Base-by-base conservation (phyloP, 2,113 vertebrate genomes). In the Sula dactylatra region DNA sequence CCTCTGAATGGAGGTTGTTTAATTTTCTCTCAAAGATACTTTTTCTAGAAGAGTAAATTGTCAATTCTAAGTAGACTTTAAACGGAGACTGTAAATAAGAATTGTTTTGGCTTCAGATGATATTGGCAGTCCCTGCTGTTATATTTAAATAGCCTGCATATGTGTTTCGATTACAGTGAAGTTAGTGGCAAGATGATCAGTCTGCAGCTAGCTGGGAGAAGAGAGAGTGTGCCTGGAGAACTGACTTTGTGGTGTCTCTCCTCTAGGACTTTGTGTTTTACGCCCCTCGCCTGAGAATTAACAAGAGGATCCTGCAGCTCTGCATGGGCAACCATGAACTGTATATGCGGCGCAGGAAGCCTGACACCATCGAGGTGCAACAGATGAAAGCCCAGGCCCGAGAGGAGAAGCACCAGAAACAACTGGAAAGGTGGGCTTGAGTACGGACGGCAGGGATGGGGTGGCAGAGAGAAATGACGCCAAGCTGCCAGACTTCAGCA, bases 321-420 rank as follows among this genome's bases (percentile, higher is more conserved):
- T 99, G 99, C 97, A 99, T 99, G 99, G 99, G 99, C 52, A 99
- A 99, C 98, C 99, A 99, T 1, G 99, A 99, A 61, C 98, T 99
- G 94, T 99, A 99, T 93, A 99, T 99, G 99, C 98, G 99, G 14
- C 99, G 99, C 86, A 98, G 99, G 96, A 99, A 99, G 96, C 99
- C 99, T 0, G 99, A 99, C 98, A 99, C 99, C 56, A 99, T 99
- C 11, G 99, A 99, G 97, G 99, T 99, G 89, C 99, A 99, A 95
- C 99, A 99, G 98, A 99, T 99, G 99, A 99, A 99, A 98, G 99
- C 99, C 4, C 99, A 99, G 98, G 99, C 99, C 67, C 97, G 98
- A 13, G 99, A 99, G 96, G 99, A 99, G 97, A 99, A 99, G 97
- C 98, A 99, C 19, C 98, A 99, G 95, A 99, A 98, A 74, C 98